These are phyloP conservation scores for Geophilus truncorum DNA, from an alignment of 2,888 invertebrate genomes.

Conservation along the genomic window DNA sequence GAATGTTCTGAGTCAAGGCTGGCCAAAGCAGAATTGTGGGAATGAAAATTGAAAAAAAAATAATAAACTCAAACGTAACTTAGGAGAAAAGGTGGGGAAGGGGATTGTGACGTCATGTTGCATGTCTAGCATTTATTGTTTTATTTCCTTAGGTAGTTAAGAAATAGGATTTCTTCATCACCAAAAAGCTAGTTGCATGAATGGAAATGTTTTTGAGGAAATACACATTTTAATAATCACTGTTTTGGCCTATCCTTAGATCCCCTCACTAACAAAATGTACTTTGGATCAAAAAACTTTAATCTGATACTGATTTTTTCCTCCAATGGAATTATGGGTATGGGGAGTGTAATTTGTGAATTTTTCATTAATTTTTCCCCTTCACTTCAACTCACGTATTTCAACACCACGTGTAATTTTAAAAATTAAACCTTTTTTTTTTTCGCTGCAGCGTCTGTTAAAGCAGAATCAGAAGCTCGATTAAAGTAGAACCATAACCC, in stretches of 20 bases:
- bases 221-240: too few species aligned
- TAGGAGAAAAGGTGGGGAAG: background rate
- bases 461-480: background rate
- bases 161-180: background rate
- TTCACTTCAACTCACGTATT: too few species aligned
- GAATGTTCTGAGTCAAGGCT: conserved; percentile 20
- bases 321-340: too few species aligned
- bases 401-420: background rate
- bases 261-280: too few species aligned
- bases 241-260: too few species aligned
- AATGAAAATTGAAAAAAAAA: background rate
- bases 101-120: background rate
- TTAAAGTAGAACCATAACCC: background rate
- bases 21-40: conserved; percentile 15
- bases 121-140: background rate
- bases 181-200: too few species aligned
- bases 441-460: too few species aligned
- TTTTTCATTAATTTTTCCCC: too few species aligned
- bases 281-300: too few species aligned
- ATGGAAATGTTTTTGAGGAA: too few species aligned
- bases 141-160: background rate
- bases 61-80: background rate
- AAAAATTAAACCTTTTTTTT: background rate
- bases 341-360: too few species aligned
- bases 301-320: too few species aligned